Base-by-base conservation (phyloP, 2,888 invertebrate genomes). In the Stenotaenia linearis region DNA sequence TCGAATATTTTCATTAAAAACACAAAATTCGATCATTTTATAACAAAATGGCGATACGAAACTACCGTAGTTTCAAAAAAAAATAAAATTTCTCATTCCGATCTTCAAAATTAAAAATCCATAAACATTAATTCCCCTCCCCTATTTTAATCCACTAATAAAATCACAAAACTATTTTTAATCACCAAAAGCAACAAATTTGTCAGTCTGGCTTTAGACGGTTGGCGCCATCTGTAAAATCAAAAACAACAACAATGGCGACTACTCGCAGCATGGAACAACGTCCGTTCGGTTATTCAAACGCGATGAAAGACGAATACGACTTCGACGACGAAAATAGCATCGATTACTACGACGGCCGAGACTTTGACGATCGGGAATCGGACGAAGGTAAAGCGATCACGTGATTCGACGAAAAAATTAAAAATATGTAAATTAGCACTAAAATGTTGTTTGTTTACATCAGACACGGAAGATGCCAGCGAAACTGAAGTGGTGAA, bases 401-500 rank as follows among this genome's bases (percentile, higher is more conserved):
- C 25, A 9, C 56, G 28, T 21, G 40, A n/a, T n/a, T n/a, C n/a
- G n/a, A n/a, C n/a, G n/a, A n/a, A n/a, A n/a, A n/a, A n/a, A n/a
- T 15, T 9, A 1, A 25, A 32, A 25, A 69, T 0, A 0, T 21
- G 32, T 9, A 4, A 12, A 69, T 30, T 2, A 69, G 7, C 1
- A 21, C 30, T 15, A 50, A 50, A 56, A n/a, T 1, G 12, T 0
- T 1, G 3, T 18, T 76, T 6, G 9, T 32, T 78, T 78, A 4
- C 81, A 82, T 69, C 81, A 92, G 97, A 97, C 86, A 97, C 97
- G 0, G 97, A 97, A 87, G 97, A 97, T 88, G 97, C 97, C 0
- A 96, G 96, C 87, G 97, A 97, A 87, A 94, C 95, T n/a, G 97
- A 97, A 83, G 91, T 92, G 87, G 92, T 93, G 56, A 91, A 92